Evolutionary conservation across 2,113 vertebrate genomes (phyloP), one percentile per base, ranked within the genome.

Genomic region (Microcebus lehilahytsara): DNA sequence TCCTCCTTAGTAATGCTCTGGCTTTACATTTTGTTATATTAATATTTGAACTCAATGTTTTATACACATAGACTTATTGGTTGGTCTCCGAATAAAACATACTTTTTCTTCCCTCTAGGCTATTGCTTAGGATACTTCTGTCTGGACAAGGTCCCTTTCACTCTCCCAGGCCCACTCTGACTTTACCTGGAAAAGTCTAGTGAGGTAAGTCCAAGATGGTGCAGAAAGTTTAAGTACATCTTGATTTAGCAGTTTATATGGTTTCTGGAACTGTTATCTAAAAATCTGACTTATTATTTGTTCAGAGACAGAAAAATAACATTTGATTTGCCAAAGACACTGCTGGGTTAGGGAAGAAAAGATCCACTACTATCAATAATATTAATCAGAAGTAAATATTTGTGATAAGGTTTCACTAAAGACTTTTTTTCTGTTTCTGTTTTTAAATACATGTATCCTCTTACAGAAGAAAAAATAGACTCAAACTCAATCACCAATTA

Each of bases 81-180:
- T 3, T 78, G 2, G 3, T 46, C 9, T 27, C 64, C 87, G 6
- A 71, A 20, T n/a, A 34, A 34, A 42, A 27, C 32, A 60, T 9
- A 1, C 4, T 81, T 89, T 95, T 6, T 69, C 10, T 84, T 40
- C 2, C 7, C 6, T 56, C 6, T n/a, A 56, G 12, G 34, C 1
- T 53, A 22, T 42, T 58, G 4, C 1, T 40, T 20, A 42, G 22
- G 22, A 0, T 42, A 51, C 32, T 56, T 94, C 37, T 69, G 14
- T 69, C 9, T 60, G 1, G 0, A 56, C 2, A 12, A 71, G 2
- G 12, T 0, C 58, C 3, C 1, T 11, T 3, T 32, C 7, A 16
- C 12, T 49, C 2, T 3, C 14, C 32, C 7, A 77, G 12, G 12
- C 2, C 11, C 20, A 37, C 7, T 84, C 37, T 75, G n/a, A 88